These are phyloP conservation scores for Naso thynnoides DNA, from an alignment of 2,797 vertebrate genomes.

Conservation along the genomic window DNA sequence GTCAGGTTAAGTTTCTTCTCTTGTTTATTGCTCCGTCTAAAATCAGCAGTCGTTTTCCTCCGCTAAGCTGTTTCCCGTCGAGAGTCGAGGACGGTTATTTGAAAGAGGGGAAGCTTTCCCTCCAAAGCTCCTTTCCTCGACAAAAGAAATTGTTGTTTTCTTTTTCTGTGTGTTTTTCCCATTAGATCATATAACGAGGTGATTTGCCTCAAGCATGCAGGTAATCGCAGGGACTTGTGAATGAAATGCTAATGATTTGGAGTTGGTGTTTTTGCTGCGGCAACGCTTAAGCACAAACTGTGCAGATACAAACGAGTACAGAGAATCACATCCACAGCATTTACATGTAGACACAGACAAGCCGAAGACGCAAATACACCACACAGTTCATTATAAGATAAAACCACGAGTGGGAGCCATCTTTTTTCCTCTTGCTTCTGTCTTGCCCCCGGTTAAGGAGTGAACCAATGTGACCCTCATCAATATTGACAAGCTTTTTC, in stretches of 20 bases:
- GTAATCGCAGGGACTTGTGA: constrained; percentile 29
- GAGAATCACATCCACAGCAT: background rate
- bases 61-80: constrained; percentile 14
- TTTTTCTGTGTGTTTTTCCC: constrained; percentile 27
- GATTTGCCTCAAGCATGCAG: constrained; percentile 47
- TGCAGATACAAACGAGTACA: background rate
- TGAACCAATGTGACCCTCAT: constrained; percentile 82
- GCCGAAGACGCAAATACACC: constrained; percentile 13
- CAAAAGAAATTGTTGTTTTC: constrained; percentile 29
- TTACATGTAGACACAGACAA: constrained; percentile 10
- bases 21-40: constrained; percentile 29
- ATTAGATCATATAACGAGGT: constrained; percentile 42
- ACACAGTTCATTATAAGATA: constrained; percentile 88
- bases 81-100: constrained; percentile 26
- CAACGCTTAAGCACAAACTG: constrained; percentile 12
- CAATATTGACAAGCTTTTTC: constrained; percentile 89
- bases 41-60: constrained; percentile 23
- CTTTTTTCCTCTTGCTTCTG: constrained; percentile 42
- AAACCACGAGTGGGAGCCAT: constrained; percentile 78
- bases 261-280: constrained; percentile 17
- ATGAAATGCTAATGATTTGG: constrained; percentile 19
- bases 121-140: constrained; percentile 24
- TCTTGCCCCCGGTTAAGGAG: constrained; percentile 77
- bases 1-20: background rate
- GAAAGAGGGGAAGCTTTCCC: constrained; percentile 33